Evolutionary conservation across 64 coral and sea anemone species (phyloP).

Genomic region (Catalaphyllia jardinei): DNA sequence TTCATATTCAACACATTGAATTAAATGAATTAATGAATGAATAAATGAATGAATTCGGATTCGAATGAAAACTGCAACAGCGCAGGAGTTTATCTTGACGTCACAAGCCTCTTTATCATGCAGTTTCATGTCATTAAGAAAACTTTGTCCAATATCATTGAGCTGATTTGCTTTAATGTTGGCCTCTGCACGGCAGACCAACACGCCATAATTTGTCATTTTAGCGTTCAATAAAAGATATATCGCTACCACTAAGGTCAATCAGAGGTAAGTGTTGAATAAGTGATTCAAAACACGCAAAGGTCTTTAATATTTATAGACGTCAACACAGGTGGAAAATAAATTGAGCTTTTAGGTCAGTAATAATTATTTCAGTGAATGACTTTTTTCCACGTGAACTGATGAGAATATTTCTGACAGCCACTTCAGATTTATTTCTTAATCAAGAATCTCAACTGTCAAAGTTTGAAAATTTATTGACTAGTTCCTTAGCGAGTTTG

Average conservation of each 20-base stretch:
- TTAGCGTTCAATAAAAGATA: not conserved
- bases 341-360: no score
- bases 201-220: not conserved
- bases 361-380: no score
- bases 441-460: no score
- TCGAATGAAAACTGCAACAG: not conserved
- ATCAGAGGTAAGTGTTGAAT: not conserved
- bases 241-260: not conserved
- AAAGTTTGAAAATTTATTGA: no score
- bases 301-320: not conserved
- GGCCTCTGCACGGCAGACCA: not conserved
- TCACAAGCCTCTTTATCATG: not conserved
- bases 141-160: constrained; percentile 6
- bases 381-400: no score
- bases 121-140: not conserved
- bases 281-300: not conserved
- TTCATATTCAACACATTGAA: not conserved
- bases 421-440: no score
- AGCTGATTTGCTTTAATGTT: not conserved
- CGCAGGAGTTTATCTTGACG: not conserved
- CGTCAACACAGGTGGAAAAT: not conserved
- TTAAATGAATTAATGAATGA: not conserved
- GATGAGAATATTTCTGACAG: no score
- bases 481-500: no score
- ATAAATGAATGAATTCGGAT: not conserved